Conservation (phyloP, 2,888 invertebrate genomes). For the Gortyna flavago region DNA sequence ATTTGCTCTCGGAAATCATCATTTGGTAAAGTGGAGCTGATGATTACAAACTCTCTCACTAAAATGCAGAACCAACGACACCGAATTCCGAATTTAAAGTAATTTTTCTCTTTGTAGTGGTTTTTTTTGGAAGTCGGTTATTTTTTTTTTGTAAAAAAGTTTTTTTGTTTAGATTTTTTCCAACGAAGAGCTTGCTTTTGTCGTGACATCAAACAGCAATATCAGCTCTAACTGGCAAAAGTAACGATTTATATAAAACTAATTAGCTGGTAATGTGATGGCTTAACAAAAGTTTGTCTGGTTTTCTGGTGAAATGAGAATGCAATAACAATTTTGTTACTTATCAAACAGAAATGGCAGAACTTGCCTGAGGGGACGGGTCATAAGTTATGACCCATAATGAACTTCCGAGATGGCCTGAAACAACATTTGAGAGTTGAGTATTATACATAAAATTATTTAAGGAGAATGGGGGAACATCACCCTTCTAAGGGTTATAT, state of each 20-base stretch:
- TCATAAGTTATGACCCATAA: constrained; percentile 45
- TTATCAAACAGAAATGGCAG: constrained; percentile 46
- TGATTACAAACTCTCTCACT: too few species aligned
- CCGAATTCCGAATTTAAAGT: too few species aligned
- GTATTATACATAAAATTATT: constrained; percentile 35
- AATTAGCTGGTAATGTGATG: constrained; percentile 40
- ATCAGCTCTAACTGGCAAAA: not conserved
- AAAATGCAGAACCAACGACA: too few species aligned
- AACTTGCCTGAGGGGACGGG: constrained; percentile 40
- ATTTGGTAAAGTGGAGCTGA: too few species aligned
- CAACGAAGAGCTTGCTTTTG: not conserved
- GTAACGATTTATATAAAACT: constrained; percentile 20
- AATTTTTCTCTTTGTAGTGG: too few species aligned
- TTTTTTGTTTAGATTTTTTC: too few species aligned
- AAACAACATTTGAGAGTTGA: constrained; percentile 41
- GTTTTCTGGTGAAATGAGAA: constrained; percentile 22
- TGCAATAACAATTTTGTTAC: constrained; percentile 53
- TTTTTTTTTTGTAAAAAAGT: too few species aligned
- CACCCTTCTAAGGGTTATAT: not conserved
- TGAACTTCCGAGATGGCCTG: constrained; percentile 42
- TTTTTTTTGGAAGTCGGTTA: too few species aligned
- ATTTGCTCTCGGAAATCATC: too few species aligned
- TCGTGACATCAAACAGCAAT: not conserved
- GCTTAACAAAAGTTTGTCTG: constrained; percentile 36
- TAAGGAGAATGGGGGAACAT: not conserved